Evolutionary conservation across 1,140 invertebrate species (phyloP).

Genomic region (Caenorhabditis remanei): DNA sequence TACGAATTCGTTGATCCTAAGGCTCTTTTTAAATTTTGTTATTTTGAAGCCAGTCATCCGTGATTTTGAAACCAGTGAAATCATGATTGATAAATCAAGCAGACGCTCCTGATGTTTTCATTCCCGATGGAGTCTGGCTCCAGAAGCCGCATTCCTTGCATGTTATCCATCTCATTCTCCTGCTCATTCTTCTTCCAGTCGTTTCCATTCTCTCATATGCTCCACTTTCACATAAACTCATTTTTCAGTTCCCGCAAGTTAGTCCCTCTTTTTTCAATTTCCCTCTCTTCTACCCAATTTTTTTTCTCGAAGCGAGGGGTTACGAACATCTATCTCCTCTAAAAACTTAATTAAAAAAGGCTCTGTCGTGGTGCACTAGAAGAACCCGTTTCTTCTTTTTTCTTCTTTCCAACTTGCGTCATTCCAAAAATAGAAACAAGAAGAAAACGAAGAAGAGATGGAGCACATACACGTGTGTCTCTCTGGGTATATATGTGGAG

Average conservation of each 20-base stretch:
- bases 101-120: too few species aligned
- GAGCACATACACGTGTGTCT: background rate
- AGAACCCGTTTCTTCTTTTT: background rate
- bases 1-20: too few species aligned
- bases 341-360: slow-evolving; percentile 20
- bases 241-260: background rate
- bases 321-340: background rate
- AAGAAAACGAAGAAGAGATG: background rate
- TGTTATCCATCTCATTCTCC: too few species aligned
- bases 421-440: background rate
- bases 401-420: background rate
- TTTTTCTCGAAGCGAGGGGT: background rate
- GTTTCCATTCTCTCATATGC: too few species aligned
- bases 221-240: too few species aligned
- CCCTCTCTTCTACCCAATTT: background rate
- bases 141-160: too few species aligned
- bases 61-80: too few species aligned
- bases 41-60: too few species aligned
- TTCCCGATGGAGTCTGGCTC: too few species aligned
- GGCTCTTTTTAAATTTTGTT: too few species aligned
- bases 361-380: background rate
- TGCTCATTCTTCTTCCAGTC: too few species aligned
- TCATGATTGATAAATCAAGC: too few species aligned
- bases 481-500: background rate
- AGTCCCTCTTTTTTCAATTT: background rate